Evolutionary conservation across 2,797 vertebrate species (phyloP).

Genomic region (Myiotriccus ornatus): DNA sequence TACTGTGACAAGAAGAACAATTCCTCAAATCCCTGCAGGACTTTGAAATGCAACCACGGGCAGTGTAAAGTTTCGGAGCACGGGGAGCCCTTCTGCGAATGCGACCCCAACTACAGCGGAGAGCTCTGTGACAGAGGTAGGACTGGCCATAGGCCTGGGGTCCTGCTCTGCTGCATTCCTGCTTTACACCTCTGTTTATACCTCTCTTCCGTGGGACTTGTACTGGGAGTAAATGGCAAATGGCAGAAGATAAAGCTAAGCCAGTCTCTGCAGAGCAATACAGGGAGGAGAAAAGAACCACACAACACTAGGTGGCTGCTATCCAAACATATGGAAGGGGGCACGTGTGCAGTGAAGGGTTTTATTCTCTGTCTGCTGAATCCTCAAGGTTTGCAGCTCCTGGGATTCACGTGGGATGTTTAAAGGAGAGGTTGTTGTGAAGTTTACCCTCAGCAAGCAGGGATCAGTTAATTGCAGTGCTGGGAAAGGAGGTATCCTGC

Average conservation of each 20-base stretch:
- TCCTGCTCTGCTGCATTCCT: neutral
- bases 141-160: neutral
- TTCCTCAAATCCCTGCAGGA: slow-evolving; percentile 81
- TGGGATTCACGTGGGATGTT: neutral
- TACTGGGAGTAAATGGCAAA: neutral
- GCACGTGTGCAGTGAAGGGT: accelerated
- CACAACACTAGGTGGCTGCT: neutral
- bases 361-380: neutral
- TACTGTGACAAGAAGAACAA: slow-evolving; percentile 88
- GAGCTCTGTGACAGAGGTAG: slow-evolving; percentile 88
- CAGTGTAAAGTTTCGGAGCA: slow-evolving; percentile 85
- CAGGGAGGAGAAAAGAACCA: neutral
- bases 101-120: slow-evolving; percentile 84
- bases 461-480: neutral
- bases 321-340: accelerated
- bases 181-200: neutral
- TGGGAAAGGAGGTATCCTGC: neutral
- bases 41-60: slow-evolving; percentile 85
- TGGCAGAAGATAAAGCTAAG: neutral
- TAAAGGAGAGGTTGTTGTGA: neutral
- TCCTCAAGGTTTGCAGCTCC: neutral
- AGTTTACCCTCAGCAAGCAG: neutral
- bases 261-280: neutral
- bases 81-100: slow-evolving; percentile 86
- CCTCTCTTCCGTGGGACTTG: neutral